phyloP scores from a whole-genome alignment of 1,140 invertebrate genomes.

The Bombyx mandarina region DNA sequence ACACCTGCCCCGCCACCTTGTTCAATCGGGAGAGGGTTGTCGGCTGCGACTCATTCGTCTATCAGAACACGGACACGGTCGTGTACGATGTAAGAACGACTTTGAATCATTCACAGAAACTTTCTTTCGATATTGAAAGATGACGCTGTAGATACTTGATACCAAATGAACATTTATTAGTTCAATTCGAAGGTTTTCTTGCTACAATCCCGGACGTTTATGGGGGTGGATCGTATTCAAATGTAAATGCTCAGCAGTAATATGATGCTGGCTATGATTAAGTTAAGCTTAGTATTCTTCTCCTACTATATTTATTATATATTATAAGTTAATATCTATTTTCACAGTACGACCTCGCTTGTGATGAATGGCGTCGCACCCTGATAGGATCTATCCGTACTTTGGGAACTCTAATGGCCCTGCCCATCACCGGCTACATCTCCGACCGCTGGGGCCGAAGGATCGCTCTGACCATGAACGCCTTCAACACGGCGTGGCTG shows the following conservation, averaged over 20 bases:
- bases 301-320: no score
- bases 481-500: constrained; percentile 70
- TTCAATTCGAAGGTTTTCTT: no score
- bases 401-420: constrained; percentile 49
- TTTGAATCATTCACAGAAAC: no score
- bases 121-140: no score
- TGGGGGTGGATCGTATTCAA: no score
- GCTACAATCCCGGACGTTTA: no score
- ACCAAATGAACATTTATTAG: no score
- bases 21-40: constrained; percentile 24
- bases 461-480: constrained; percentile 71
- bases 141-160: no score
- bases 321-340: background rate
- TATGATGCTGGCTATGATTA: no score
- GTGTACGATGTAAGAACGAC: constrained; percentile 46
- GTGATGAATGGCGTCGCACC: constrained; percentile 41
- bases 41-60: constrained; percentile 39
- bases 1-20: constrained; percentile 31
- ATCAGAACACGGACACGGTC: constrained; percentile 39
- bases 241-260: no score
- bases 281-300: no score
- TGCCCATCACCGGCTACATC: constrained; percentile 76
- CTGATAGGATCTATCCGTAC: constrained; percentile 36
- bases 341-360: constrained; percentile 40
- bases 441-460: constrained; percentile 76